phyloP scores from a whole-genome alignment of 1,140 invertebrate species.

The Nymphalis io region DNA sequence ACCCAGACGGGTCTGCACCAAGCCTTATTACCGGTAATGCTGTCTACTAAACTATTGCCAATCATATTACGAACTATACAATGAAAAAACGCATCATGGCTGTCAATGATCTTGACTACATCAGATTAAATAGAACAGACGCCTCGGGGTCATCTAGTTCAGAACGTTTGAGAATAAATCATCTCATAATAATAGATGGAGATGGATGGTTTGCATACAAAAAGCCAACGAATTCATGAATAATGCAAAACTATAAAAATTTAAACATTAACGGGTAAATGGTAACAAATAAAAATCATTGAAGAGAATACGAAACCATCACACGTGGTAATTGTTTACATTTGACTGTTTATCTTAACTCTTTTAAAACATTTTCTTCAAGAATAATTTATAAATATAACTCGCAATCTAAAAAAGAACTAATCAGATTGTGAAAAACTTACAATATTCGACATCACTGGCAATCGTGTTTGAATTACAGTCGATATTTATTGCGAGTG shows the following conservation, averaged over 20 bases:
- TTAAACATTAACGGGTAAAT: background rate
- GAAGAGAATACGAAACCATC: background rate
- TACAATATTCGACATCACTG: too few relatives aligned
- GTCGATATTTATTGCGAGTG: too few relatives aligned
- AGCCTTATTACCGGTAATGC: too few relatives aligned
- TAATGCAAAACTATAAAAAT: too few relatives aligned
- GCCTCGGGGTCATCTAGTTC: background rate
- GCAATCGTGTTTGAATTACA: too few relatives aligned
- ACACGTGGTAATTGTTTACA: slow-evolving; percentile 15
- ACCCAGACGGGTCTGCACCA: too few relatives aligned
- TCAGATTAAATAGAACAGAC: slow-evolving; percentile 5
- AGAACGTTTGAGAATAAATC: background rate
- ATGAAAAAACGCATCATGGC: background rate
- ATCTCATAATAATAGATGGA: too few relatives aligned
- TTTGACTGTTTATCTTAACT: slow-evolving; percentile 16
- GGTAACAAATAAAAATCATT: slow-evolving; percentile 7
- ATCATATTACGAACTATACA: too few relatives aligned
- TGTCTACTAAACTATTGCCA: too few relatives aligned
- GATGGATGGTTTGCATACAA: too few relatives aligned
- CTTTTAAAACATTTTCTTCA: slow-evolving; percentile 1
- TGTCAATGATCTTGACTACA: background rate
- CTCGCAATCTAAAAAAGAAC: slow-evolving; percentile 5
- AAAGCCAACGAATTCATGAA: too few relatives aligned
- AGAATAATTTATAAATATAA: slow-evolving; percentile 3
- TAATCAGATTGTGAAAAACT: background rate